Evolutionary conservation across 2,888 invertebrate genomes (phyloP).

Genomic region (Ceramica pisi): DNA sequence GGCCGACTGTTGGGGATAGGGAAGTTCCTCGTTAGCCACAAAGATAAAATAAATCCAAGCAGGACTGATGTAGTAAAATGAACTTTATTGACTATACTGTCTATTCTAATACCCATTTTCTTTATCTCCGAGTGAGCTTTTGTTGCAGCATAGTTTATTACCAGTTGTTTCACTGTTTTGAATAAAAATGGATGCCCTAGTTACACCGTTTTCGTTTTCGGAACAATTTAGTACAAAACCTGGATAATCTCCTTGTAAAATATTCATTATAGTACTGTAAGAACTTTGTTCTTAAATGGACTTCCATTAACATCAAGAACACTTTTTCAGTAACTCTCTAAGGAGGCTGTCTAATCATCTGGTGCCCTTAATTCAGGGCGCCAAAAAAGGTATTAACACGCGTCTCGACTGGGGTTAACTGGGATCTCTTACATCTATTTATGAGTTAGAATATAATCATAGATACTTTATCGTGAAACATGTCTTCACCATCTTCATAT

Average conservation of each 20-base stretch:
- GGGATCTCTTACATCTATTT: constrained; percentile 25
- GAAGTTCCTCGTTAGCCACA: constrained; percentile 62
- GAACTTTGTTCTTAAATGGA: neutral
- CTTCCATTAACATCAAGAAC: constrained; percentile 18
- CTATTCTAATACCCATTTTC: constrained; percentile 29
- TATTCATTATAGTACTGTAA: constrained; percentile 18
- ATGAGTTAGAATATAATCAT: constrained; percentile 28
- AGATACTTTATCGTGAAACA: constrained; percentile 21
- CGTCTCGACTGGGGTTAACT: constrained; percentile 4
- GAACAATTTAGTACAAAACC: neutral
- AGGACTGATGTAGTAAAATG: constrained; percentile 53
- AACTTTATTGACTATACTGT: constrained; percentile 54
- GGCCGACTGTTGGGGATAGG: constrained; percentile 45
- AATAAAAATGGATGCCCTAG: constrained; percentile 8
- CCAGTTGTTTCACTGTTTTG: constrained; percentile 5
- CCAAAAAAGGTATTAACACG: constrained; percentile 30
- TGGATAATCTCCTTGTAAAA: constrained; percentile 17
- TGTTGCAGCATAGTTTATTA: constrained; percentile 22
- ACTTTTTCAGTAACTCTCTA: constrained; percentile 31
- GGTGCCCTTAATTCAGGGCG: constrained; percentile 23
- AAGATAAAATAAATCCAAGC: constrained; percentile 61
- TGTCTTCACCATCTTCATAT: constrained; percentile 19
- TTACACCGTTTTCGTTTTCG: neutral
- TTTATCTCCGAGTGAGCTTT: constrained; percentile 27
- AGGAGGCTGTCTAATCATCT: constrained; percentile 21